Percentiles rank a stretch among this genome's conserved stretches.
phyloP scores from a whole-genome alignment of 2,888 invertebrate species.

The Lysandra bellargus region DNA sequence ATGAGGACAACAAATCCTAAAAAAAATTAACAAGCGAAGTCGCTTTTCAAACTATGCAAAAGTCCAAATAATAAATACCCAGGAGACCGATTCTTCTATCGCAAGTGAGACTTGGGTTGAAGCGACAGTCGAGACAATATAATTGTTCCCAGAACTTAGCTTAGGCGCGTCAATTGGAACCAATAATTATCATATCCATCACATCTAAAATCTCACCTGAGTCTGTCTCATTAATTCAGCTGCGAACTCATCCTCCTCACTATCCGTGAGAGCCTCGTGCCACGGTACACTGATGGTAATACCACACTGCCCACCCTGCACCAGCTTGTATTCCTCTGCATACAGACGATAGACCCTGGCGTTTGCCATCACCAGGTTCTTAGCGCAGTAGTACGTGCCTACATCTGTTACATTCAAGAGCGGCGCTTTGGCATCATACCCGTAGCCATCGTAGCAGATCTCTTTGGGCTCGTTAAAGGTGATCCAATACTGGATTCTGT shows the following conservation, averaged over 20 bases:
- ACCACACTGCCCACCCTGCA: conserved; percentile 54
- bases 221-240: conserved; percentile 48
- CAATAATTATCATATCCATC: too few species aligned
- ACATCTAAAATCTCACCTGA: conserved; percentile 40
- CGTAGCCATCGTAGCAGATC: conserved; percentile 72
- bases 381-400: conserved; percentile 76
- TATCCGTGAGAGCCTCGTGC: conserved; percentile 44
- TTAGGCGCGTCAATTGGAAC: too few species aligned
- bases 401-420: conserved; percentile 60
- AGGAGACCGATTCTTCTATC: too few species aligned
- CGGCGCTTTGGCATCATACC: conserved; percentile 54
- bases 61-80: too few species aligned
- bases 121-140: too few species aligned
- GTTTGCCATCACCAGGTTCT: conserved; percentile 81
- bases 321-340: conserved; percentile 56
- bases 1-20: too few species aligned
- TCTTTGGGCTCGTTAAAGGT: conserved; percentile 82
- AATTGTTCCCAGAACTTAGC: too few species aligned
- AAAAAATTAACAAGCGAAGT: too few species aligned
- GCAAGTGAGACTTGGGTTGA: too few species aligned
- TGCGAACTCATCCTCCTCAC: conserved; percentile 54
- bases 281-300: conserved; percentile 33
- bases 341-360: conserved; percentile 71
- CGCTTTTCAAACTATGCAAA: too few species aligned
- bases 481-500: conserved; percentile 79